Evolutionary conservation across 2,888 invertebrate genomes (phyloP), one percentile per base, ranked within the genome.

Genomic region (Synergus umbraculus): DNA sequence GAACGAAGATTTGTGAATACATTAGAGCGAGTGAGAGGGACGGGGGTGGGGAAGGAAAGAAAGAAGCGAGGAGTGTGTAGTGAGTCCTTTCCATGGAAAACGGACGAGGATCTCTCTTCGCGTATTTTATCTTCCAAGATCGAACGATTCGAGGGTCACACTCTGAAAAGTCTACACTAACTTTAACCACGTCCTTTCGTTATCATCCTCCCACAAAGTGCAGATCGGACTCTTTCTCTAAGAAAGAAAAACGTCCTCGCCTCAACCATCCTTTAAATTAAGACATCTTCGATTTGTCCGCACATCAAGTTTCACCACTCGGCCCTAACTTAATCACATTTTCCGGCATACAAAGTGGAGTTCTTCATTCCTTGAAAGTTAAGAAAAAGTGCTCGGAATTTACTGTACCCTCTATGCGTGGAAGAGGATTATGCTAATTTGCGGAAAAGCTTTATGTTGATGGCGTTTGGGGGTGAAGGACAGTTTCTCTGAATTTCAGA

Each of bases 1-100:
- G 90, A 90, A 89, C 88, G 89, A 91, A 91, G 91, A 91, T 91
- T 91, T 91, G 91, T 91, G 91, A 91, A 91, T 91, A 91, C 91
- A 91, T 91, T 91, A 91, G 90, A 89, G 88, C 85, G 86, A 87
- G 82, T 84, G 76, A 91, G 89, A 89, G 87, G 85, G 85, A 86
- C 81, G 85, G 78, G 73, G 79, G 78, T 78, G 83, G 80, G 85
- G 82, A 84, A 67, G 78, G 29, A 29, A 29, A 82, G 82, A 83
- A 80, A 80, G 83, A 80, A 81, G 76, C 78, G 66, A 79, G 60
- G 79, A 80, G 49, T 82, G 85, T 80, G 84, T 83, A 81, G 78
- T 58, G 78, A 79, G 78, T 76, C 54, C 43, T 82, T 82, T 79
- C 78, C 66, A 60, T 81, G 83, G 84, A 84, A 84, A 85, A 86